A percentile compares a stretch with the other conserved stretches of the same genome.
phyloP scores from a whole-genome alignment of 2,113 vertebrate species.

The Rattus norvegicus region DNA sequence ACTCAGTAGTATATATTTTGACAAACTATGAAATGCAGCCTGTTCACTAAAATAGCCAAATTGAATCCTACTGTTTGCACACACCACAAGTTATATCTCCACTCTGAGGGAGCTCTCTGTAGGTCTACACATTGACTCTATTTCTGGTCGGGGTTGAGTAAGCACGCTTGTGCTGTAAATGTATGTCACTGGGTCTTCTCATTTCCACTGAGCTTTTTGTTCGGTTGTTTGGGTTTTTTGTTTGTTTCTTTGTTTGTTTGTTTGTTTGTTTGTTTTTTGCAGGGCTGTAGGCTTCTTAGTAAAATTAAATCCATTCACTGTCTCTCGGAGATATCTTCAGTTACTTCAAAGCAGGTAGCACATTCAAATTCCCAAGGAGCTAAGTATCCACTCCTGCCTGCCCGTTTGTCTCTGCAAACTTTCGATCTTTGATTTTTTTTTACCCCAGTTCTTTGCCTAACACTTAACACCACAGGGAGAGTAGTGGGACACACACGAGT shows the following conservation, averaged over 20 bases:
- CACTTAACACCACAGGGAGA: background rate
- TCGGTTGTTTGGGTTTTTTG: too few relatives aligned
- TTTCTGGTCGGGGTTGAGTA: background rate
- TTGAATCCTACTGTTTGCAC: slow-evolving; percentile 29
- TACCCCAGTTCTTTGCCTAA: slow-evolving; percentile 51
- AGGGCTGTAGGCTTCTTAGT: slow-evolving; percentile 1
- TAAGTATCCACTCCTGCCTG: background rate
- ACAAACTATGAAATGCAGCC: background rate
- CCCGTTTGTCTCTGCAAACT: background rate
- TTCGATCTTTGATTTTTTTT: background rate
- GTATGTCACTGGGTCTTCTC: slow-evolving; percentile 16
- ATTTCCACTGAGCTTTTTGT: background rate
- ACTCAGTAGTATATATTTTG: background rate
- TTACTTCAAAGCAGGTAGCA: slow-evolving; percentile 22
- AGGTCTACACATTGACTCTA: background rate
- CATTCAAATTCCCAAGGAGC: background rate
- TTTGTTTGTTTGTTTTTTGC: slow-evolving; percentile 41
- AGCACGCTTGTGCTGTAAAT: background rate
- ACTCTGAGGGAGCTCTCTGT: background rate
- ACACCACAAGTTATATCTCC: slow-evolving; percentile 34
- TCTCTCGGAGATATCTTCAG: slow-evolving; percentile 13
- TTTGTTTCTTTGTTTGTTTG: too few relatives aligned
- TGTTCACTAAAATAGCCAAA: slow-evolving; percentile 43
- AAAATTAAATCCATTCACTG: background rate
- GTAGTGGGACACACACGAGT: background rate